Conservation (phyloP, 2,888 invertebrate genomes). For the Trachelus tabidus region DNA sequence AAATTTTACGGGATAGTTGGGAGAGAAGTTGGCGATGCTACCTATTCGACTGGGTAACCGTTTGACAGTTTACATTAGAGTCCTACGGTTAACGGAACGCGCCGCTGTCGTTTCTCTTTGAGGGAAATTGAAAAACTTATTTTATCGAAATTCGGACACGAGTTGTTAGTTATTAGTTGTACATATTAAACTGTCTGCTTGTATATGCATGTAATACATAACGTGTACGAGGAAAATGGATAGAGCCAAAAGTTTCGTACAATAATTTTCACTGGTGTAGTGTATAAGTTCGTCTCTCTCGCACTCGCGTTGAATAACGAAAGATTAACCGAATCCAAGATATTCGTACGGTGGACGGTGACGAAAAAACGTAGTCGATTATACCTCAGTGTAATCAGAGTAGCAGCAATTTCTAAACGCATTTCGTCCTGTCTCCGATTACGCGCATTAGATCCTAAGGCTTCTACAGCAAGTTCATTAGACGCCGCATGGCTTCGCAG, state of each 20-base stretch:
- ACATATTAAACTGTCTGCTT: not conserved
- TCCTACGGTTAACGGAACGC: not conserved
- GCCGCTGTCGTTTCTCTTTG: not conserved
- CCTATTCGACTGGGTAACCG: not conserved
- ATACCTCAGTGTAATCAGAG: conserved; percentile 2
- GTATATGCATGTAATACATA: not conserved
- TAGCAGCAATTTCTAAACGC: not conserved
- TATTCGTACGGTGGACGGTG: not conserved
- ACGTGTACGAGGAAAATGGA: too few relatives aligned
- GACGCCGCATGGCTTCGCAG: conserved; percentile 15
- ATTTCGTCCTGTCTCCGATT: conserved; percentile 28
- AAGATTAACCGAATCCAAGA: too few relatives aligned
- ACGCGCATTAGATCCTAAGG: conserved; percentile 32
- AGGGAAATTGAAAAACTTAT: not conserved
- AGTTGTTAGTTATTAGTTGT: not conserved
- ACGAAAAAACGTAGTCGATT: not conserved
- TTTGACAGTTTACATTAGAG: not conserved
- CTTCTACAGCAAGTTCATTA: conserved; percentile 38
- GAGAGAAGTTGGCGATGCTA: not conserved
- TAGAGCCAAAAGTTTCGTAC: too few relatives aligned
- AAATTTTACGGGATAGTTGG: not conserved
- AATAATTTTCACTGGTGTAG: too few relatives aligned
- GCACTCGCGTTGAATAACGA: too few relatives aligned
- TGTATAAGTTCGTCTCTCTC: too few relatives aligned
- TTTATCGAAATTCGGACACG: not conserved